Evolutionary conservation across 1,140 invertebrate genomes (phyloP).

Genomic region (Ips typographus): DNA sequence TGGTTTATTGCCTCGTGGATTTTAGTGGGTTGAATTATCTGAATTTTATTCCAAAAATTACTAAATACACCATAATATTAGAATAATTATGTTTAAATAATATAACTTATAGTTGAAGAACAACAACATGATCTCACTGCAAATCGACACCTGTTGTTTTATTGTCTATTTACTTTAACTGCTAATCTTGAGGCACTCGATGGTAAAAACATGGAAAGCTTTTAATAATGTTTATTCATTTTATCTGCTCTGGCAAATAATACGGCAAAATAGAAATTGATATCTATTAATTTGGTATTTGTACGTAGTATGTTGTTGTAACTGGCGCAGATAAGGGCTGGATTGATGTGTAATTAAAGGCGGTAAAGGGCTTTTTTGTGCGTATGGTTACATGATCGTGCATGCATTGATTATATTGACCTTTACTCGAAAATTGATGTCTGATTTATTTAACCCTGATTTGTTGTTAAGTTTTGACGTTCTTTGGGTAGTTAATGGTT

Average conservation of each 20-base stretch:
- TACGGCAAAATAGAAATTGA: slow-evolving; percentile 13
- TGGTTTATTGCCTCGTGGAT: slow-evolving; percentile 25
- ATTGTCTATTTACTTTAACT: slow-evolving; percentile 3
- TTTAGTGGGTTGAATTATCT: too few species aligned
- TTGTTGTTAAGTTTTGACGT: too few species aligned
- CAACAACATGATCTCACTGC: background rate
- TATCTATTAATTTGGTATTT: slow-evolving; percentile 9
- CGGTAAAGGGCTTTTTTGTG: background rate
- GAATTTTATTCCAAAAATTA: too few species aligned
- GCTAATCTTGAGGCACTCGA: slow-evolving; percentile 8
- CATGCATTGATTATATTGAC: too few species aligned
- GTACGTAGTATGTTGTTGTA: slow-evolving; percentile 4
- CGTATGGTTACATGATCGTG: too few species aligned
- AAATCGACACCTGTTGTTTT: slow-evolving; percentile 16
- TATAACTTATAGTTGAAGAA: background rate
- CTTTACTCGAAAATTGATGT: too few species aligned
- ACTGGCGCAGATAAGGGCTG: background rate
- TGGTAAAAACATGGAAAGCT: slow-evolving; percentile 6
- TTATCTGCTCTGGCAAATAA: slow-evolving; percentile 11
- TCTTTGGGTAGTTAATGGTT: too few species aligned
- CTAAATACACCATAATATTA: too few species aligned
- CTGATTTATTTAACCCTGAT: too few species aligned
- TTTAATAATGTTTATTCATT: slow-evolving; percentile 13
- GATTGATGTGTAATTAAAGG: slow-evolving; percentile 13
- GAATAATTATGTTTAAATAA: too few species aligned